Base-by-base conservation (phyloP, 2,113 vertebrate species). In the Gallinago undulata region DNA sequence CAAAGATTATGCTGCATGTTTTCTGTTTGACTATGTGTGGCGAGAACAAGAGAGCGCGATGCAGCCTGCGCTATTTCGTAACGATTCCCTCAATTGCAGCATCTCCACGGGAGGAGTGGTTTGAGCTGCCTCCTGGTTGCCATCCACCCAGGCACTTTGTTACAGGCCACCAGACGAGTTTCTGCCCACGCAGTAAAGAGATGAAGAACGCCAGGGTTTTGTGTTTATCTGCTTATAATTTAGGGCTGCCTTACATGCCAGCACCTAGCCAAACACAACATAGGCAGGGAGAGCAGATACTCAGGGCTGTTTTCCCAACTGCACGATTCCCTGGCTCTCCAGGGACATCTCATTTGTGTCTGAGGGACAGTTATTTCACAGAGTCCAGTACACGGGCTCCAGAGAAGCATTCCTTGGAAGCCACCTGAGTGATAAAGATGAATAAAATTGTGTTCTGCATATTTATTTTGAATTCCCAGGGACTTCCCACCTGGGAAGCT, bases 1-100 rank as follows among this genome's bases (percentile, higher is more conserved):
- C 19, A 6, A 6, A 73, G 80, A 75, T 77, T 16, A 25, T 0
- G 11, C 21, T 10, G 73, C 55, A 24, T 25, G 28, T 50, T 92
- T 82, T 66, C 86, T 25, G 10, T 89, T 79, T 31, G 77, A 9
- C 67, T 75, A 7, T 17, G 48, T 25, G 33, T 9, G 10, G 69
- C 25, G 28, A 57, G 57, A 92, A 77, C 62, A 70, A 59, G 82
- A 55, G 56, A 39, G 67, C 33, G 68, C 0, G 13, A 63, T 19
- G 48, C 63, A 45, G 30, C 73, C 74, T 7, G 17, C 23, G 41
- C 81, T 89, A 89, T 69, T 91, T 62, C 76, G 88, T 75, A 95
- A 94, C 21, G 8, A 94, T 25, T 93, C 87, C 21, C 81, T 78
- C 68, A 94, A 95, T 55, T n/a, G 79, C 94, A 30, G 66, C 94